Evolutionary conservation across 2,113 vertebrate genomes (phyloP).

Genomic region (Callocephalon fimbriatum): DNA sequence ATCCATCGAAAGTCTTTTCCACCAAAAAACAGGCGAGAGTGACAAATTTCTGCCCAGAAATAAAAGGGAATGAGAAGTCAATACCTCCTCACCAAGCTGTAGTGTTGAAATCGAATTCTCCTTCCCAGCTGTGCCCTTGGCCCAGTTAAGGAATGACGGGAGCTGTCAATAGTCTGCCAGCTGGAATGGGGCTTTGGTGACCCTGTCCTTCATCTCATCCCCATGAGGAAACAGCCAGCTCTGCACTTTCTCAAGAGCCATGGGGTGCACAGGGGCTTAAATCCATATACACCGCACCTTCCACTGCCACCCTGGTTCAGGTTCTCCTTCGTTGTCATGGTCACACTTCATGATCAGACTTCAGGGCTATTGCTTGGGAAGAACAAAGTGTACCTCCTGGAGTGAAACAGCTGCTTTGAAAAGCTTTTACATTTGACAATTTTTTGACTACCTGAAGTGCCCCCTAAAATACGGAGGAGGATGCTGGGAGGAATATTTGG

Average conservation of each 20-base stretch:
- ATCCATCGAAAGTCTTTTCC: not conserved
- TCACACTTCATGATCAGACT: not conserved
- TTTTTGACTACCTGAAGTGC: not conserved
- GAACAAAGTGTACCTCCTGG: not conserved
- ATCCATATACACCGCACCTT: not conserved
- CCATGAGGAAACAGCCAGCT: not conserved
- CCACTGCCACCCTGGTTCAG: not conserved
- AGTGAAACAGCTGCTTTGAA: not conserved
- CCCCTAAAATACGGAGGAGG: not conserved
- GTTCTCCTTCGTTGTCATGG: not conserved
- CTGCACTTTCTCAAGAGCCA: fast-evolving
- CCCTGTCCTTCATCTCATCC: not conserved
- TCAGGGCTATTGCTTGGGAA: not conserved
- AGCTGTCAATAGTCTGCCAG: not conserved
- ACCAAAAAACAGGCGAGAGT: not conserved
- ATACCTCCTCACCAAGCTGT: not conserved
- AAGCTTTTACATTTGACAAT: not conserved
- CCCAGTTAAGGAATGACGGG: not conserved
- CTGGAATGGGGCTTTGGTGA: not conserved
- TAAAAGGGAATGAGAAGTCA: not conserved
- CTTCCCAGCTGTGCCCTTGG: not conserved
- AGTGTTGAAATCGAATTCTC: not conserved
- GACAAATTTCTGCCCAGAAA: not conserved
- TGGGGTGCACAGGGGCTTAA: not conserved
- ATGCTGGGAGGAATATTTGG: not conserved